Base-by-base conservation (phyloP, 2,113 vertebrate genomes). In the Mystacornis crossleyi region DNA sequence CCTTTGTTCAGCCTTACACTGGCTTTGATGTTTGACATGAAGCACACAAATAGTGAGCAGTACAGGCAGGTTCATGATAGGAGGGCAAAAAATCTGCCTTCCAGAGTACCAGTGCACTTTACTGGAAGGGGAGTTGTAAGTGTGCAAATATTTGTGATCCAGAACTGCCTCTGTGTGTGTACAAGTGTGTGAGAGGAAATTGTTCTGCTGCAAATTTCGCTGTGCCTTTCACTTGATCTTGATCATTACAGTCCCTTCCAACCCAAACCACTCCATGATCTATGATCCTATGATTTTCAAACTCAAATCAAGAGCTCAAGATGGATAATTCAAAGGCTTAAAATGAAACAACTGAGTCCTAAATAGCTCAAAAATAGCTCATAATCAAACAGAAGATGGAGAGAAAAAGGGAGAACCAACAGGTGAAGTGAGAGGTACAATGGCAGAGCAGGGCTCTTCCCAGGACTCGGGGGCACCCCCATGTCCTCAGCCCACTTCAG, bases 381-480 rank as follows among this genome's bases (percentile, higher is more conserved):
- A 28, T 9, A 34, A 25, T 24, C 34, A 40, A 70, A 54, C 8
- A 48, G 48, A 86, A 43, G 6, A 20, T 24, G 10, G n/a, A 83
- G 14, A 40, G 36, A 29, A 90, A 80, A 70, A 47, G 29, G 64
- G 7, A 67, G 28, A 85, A 71, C 1, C 3, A 3, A 11, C 18
- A 64, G 25, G 33, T 25, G 10, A 38, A 45, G 3, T 50, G 34
- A 78, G 57, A 58, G 7, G 10, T 34, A 29, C 82, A n/a, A 38
- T 16, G 55, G n/a, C 25, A 60, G 61, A 79, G 19, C 7, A n/a
- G 12, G 43, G 10, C 10, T 71, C 3, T 45, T 79, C 9, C 24
- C 8, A 72, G 54, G 34, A 55, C 34, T 43, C 0, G 1, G 25
- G 31, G 15, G 4, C 31, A 48, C 3, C 11, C 8, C 16, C 31